phyloP scores from a whole-genome alignment of 2,113 vertebrate species.

The Oplegnathus fasciatus region DNA sequence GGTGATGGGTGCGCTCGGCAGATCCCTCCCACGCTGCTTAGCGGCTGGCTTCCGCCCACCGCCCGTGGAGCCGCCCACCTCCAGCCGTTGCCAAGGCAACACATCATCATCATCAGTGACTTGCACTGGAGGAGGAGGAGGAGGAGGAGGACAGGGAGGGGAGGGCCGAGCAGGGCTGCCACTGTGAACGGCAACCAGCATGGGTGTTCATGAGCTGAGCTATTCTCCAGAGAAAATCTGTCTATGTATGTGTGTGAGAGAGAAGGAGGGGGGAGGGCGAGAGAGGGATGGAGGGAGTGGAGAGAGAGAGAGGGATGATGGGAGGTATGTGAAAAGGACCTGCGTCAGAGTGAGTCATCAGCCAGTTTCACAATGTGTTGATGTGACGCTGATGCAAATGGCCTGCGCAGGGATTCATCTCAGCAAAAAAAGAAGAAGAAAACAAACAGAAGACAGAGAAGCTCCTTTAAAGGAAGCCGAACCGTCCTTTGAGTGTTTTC shows the following conservation, averaged over 20 bases:
- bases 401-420: constrained; percentile 51
- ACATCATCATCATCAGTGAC: constrained; percentile 79
- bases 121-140: constrained; percentile 74
- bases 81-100: constrained; percentile 79
- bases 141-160: constrained; percentile 29
- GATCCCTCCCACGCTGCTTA: constrained; percentile 81
- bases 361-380: constrained; percentile 86
- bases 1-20: constrained; percentile 79
- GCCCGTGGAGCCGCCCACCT: constrained; percentile 81
- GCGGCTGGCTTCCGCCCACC: constrained; percentile 83
- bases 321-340: constrained; percentile 74
- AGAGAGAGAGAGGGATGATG: constrained; percentile 37
- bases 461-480: constrained; percentile 28
- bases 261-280: constrained; percentile 37
- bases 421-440: neutral
- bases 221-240: constrained; percentile 75
- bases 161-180: constrained; percentile 67
- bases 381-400: constrained; percentile 83
- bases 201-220: constrained; percentile 79
- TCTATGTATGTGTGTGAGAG: constrained; percentile 36
- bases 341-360: constrained; percentile 86
- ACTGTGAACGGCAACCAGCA: constrained; percentile 66
- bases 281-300: constrained; percentile 35
- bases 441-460: constrained; percentile 19
- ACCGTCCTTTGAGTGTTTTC: neutral